phyloP scores from a whole-genome alignment of 2,113 vertebrate species.

The Ictidomys tridecemlineatus region DNA sequence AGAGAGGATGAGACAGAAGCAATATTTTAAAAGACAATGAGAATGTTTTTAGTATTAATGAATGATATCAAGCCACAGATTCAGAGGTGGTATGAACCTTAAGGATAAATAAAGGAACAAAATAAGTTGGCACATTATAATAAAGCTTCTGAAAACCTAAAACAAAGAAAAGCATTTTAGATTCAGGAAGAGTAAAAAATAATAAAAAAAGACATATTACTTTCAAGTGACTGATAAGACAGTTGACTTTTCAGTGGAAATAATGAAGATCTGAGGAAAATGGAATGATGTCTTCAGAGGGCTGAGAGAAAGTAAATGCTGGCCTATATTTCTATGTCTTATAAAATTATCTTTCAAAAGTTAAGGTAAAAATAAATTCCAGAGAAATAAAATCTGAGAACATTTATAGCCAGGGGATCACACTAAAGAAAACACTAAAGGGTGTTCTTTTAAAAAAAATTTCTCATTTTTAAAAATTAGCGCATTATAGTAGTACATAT shows the following conservation, averaged over 20 bases:
- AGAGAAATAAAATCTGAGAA: not conserved
- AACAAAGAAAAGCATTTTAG: not conserved
- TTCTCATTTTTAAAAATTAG: too few species aligned
- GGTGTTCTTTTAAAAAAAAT: too few species aligned
- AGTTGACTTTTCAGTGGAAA: constrained; percentile 33
- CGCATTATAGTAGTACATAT: too few species aligned
- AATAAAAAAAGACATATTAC: not conserved
- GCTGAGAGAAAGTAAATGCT: not conserved
- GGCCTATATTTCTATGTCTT: not conserved
- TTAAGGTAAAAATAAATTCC: not conserved
- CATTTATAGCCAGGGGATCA: not conserved
- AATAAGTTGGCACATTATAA: not conserved
- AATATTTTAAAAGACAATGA: not conserved
- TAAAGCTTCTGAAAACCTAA: not conserved
- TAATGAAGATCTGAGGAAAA: constrained; percentile 35
- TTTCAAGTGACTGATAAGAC: not conserved
- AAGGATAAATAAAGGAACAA: not conserved
- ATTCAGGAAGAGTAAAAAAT: not conserved
- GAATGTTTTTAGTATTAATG: not conserved
- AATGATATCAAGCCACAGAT: not conserved
- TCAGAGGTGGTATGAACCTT: not conserved
- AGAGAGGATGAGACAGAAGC: not conserved
- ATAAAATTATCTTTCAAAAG: not conserved
- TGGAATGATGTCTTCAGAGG: not conserved
- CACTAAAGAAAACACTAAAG: not conserved